Evolutionary conservation across 2,797 vertebrate species (phyloP).

Genomic region (Sebastes wilsoni): DNA sequence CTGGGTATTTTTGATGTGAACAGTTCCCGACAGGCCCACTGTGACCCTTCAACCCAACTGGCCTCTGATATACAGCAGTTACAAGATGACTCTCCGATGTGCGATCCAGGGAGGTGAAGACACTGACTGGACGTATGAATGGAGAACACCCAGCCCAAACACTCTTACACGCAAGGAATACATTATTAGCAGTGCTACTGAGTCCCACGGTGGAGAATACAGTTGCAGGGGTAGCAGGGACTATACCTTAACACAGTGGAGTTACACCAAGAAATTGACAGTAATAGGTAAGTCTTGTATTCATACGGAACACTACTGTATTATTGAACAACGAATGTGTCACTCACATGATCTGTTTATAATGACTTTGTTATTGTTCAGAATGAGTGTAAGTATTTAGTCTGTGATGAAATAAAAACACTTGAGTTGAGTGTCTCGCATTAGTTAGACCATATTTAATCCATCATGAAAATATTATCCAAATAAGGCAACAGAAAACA

Average conservation of each 20-base stretch:
- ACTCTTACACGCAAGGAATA: fast-evolving
- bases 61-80: slow-evolving; percentile 15
- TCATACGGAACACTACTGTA: no score
- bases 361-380: no score
- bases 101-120: not conserved
- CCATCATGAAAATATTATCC: no score
- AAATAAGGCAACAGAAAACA: no score
- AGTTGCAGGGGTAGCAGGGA: not conserved
- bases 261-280: not conserved
- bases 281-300: not conserved
- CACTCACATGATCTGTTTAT: no score
- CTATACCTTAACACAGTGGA: not conserved
- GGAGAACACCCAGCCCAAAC: not conserved
- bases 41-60: slow-evolving; percentile 8
- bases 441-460: no score
- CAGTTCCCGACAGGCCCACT: not conserved
- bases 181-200: fast-evolving
- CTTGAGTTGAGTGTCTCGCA: no score
- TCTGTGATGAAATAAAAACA: no score
- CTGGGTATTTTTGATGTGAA: not conserved
- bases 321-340: no score
- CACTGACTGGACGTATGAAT: slow-evolving; percentile 30
- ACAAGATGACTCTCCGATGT: slow-evolving; percentile 24
- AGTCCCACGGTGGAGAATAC: not conserved
- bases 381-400: no score